Evolutionary conservation across 2,888 invertebrate species (phyloP), one percentile per base, ranked within the genome.

Genomic region (Chironomus tentans): DNA sequence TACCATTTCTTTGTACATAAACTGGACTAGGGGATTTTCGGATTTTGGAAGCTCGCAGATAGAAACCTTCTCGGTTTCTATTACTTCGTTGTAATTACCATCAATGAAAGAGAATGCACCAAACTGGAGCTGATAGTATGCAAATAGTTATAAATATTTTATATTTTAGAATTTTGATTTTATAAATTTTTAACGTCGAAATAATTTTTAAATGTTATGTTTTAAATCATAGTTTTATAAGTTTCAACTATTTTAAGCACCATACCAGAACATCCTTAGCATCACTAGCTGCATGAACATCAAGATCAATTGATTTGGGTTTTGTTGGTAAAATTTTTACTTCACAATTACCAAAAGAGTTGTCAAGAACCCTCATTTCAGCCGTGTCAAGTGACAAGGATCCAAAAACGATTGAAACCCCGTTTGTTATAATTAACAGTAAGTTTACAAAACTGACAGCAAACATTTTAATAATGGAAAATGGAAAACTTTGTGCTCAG

Each of bases 21-120:
- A 72, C 6, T 61, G 12, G 2, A 72, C 62, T 3, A 72, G 13
- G 1, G 72, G 72, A 72, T 72, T 56, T 1, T 62, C 62, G 1
- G 61, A 62, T 4, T 46, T 62, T 10, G 61, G 28, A 21, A 72
- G 10, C 0, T 62, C 38, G 7, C 72, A 72, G 12, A 72, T 62
- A 2, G 28, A 56, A 2, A 72, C 18, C 6, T 56, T 15, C 1
- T 72, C 62, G 4, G 72, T 24, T 56, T 72, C 72, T 22, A 72
- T 72, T 28, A 72, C 24, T 56, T 72, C 72, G 24, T 72, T 72
- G 28, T 15, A 72, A 13, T 62, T 28, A 1, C 72, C 72, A 4
- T 72, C 72, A 12, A 72, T 72, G 5, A 15, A n/a, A 2, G 72
- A 72, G 12, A 72, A 72, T n/a, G 72, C 72, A 0, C 61, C 72